Percentiles rank a stretch among this genome's conserved stretches.
These are phyloP conservation scores for Diadegma fenestrale DNA, from an alignment of 2,888 invertebrate genomes.

Conservation along the genomic window DNA sequence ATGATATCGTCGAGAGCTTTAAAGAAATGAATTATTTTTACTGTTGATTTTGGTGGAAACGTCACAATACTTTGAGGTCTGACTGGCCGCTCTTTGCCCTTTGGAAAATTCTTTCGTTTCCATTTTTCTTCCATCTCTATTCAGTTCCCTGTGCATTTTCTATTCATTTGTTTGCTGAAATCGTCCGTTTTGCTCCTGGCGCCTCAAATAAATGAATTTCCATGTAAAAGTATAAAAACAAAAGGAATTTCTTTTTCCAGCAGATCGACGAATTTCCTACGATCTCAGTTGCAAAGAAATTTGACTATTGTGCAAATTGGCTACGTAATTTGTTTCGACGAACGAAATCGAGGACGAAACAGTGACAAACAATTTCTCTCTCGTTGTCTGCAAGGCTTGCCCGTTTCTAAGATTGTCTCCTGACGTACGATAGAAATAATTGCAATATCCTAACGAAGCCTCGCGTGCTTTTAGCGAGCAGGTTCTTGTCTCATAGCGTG, in stretches of 20 bases:
- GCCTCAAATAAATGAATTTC: background rate
- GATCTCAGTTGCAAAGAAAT: background rate
- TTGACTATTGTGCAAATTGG: background rate
- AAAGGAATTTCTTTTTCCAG: too few species aligned
- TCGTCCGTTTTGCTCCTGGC: background rate
- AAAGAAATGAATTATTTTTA: background rate
- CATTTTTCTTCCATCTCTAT: background rate
- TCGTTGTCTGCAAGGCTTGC: background rate
- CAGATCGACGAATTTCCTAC: too few species aligned
- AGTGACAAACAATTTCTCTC: background rate
- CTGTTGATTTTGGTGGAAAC: background rate
- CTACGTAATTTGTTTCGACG: background rate
- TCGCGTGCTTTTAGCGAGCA: slow-evolving; percentile 5
- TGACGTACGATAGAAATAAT: slow-evolving; percentile 40
- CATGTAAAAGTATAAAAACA: background rate
- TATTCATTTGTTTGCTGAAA: background rate
- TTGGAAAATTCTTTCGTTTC: background rate
- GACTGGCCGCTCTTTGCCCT: background rate
- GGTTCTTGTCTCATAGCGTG: slow-evolving; percentile 37
- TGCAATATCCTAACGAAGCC: slow-evolving; percentile 36
- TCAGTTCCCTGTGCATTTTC: background rate
- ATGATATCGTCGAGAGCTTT: background rate
- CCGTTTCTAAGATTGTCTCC: slow-evolving; percentile 30
- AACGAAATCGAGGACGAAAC: background rate
- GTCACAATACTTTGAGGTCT: background rate